phyloP scores from a whole-genome alignment of 2,888 invertebrate species.

The Pachydiplax longipennis region DNA sequence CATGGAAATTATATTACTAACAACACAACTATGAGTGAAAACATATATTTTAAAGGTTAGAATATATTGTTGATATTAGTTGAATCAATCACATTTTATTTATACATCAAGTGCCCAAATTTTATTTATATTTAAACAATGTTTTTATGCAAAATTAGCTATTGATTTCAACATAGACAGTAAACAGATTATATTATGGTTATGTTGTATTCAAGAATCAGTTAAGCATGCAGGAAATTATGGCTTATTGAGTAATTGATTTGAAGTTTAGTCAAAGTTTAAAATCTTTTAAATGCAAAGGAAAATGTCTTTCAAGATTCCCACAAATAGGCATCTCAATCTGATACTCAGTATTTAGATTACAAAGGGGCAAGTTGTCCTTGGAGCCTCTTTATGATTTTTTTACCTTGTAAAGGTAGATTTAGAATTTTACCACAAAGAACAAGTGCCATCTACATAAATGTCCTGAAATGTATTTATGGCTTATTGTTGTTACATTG shows the following conservation, averaged over 20 bases:
- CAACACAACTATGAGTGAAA: neutral
- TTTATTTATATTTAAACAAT: neutral
- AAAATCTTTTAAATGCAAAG: neutral
- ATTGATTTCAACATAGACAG: neutral
- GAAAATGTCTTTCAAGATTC: constrained; percentile 12
- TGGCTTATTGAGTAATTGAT: too few relatives aligned
- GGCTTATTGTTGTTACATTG: constrained; percentile 20
- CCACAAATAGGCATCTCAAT: constrained; percentile 8
- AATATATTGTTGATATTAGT: neutral
- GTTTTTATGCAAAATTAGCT: neutral
- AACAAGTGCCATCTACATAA: constrained; percentile 10
- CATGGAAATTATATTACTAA: neutral
- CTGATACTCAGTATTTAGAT: neutral
- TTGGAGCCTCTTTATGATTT: neutral
- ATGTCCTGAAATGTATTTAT: constrained; percentile 21
- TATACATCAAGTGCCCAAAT: neutral
- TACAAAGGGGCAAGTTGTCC: neutral
- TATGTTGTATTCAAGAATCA: too few relatives aligned
- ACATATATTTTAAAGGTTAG: neutral
- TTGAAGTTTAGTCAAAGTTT: too few relatives aligned
- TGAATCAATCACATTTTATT: neutral
- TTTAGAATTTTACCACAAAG: constrained; percentile 1
- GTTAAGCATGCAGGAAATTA: too few relatives aligned
- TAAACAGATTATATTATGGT: neutral
- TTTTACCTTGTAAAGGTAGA: constrained; percentile 27